phyloP scores from a whole-genome alignment of 2,113 vertebrate genomes.

The Elanoides forficatus region DNA sequence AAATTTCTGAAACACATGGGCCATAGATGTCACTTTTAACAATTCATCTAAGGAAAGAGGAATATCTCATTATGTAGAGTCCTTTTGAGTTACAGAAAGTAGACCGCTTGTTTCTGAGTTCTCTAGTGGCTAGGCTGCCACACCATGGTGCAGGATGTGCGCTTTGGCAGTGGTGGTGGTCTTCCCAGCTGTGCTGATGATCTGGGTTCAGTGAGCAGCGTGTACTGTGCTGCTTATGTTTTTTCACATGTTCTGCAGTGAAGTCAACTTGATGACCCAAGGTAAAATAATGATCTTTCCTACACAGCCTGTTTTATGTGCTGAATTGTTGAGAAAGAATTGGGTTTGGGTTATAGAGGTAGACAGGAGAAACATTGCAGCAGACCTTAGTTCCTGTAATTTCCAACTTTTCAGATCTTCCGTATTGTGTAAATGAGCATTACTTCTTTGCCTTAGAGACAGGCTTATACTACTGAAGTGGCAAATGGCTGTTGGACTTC shows the following conservation, averaged over 20 bases:
- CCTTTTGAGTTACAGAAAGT: not conserved
- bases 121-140: not conserved
- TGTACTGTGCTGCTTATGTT: not conserved
- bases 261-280: not conserved
- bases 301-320: not conserved
- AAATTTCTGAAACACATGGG: not conserved
- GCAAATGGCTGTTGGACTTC: not conserved
- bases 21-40: not conserved
- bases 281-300: rapidly evolving
- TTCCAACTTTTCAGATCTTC: not conserved
- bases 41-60: not conserved
- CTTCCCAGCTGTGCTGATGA: not conserved
- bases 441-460: not conserved
- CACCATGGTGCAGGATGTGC: not conserved
- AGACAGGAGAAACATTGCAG: not conserved
- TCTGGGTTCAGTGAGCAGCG: not conserved
- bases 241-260: not conserved
- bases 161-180: rapidly evolving
- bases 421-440: not conserved
- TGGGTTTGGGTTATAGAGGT: not conserved
- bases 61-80: not conserved
- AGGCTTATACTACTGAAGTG: not conserved
- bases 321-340: not conserved
- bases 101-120: not conserved
- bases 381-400: not conserved